phyloP scores from a whole-genome alignment of 2,797 vertebrate species.

The Catharus ustulatus region DNA sequence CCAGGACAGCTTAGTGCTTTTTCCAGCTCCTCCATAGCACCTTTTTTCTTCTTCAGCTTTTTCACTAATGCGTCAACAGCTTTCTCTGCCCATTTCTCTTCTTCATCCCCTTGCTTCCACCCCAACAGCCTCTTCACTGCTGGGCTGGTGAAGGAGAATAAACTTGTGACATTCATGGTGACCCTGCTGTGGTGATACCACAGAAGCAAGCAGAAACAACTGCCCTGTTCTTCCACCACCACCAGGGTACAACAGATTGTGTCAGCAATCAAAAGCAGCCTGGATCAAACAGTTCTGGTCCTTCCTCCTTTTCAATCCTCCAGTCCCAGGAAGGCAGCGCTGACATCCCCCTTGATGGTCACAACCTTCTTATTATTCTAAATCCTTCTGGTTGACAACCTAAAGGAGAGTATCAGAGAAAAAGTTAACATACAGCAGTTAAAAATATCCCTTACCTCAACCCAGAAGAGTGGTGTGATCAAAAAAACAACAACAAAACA shows the following conservation, averaged over 20 bases:
- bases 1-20: conserved; percentile 91
- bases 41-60: conserved; percentile 95
- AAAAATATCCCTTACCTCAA: neutral
- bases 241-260: neutral
- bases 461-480: neutral
- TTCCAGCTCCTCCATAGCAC: conserved; percentile 94
- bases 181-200: neutral
- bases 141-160: conserved; percentile 97
- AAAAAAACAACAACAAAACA: neutral
- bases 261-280: neutral
- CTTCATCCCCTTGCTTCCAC: conserved; percentile 97
- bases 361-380: neutral
- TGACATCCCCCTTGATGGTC: conserved; percentile 37
- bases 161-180: conserved; percentile 93
- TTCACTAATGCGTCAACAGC: conserved; percentile 93
- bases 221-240: neutral
- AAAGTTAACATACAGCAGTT: neutral
- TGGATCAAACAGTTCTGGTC: conserved; percentile 11
- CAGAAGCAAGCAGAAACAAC: neutral
- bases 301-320: conserved; percentile 11
- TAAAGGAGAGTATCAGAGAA: conserved; percentile 21
- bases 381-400: conserved; percentile 38
- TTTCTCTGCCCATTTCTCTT: conserved; percentile 98
- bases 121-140: conserved; percentile 94
- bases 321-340: neutral